Percentiles rank a stretch among this genome's conserved stretches.
phyloP scores from a whole-genome alignment of 2,113 vertebrate genomes.

The Cathartes aura region DNA sequence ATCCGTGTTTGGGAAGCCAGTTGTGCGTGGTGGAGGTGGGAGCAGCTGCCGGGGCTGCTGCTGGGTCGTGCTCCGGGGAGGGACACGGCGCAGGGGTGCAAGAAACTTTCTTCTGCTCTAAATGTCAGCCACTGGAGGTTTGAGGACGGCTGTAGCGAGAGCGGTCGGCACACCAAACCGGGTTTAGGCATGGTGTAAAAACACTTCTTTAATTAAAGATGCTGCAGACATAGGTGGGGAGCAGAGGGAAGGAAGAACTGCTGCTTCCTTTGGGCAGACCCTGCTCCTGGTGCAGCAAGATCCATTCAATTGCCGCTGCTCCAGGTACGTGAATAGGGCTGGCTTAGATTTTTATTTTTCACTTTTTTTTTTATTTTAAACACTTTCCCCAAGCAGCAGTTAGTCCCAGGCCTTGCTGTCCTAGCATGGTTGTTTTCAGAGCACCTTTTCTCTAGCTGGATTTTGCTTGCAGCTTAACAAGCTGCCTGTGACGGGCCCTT shows the following conservation, averaged over 20 bases:
- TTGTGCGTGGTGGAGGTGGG: not conserved
- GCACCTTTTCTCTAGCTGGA: not conserved
- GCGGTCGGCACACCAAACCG: accelerated
- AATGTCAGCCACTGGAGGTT: accelerated
- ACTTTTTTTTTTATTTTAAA: not conserved
- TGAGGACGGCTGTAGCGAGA: not conserved
- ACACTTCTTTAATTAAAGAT: not conserved
- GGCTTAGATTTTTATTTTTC: not conserved
- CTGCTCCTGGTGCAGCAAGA: not conserved
- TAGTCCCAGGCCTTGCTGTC: not conserved
- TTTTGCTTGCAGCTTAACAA: not conserved
- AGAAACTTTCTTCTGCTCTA: not conserved
- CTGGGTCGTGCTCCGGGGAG: too few species aligned
- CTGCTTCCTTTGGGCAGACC: not conserved
- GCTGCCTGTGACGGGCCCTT: accelerated
- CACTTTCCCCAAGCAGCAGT: not conserved
- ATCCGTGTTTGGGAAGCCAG: accelerated
- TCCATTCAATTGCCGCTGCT: not conserved
- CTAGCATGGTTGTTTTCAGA: not conserved
- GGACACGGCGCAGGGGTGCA: accelerated
- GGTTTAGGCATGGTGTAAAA: not conserved
- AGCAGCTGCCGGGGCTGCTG: not conserved
- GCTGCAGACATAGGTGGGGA: not conserved
- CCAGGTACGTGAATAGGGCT: not conserved
- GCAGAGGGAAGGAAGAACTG: not conserved